These are phyloP conservation scores for Megaustenia siamemsis DNA, from an alignment of 2,888 invertebrate genomes.

Conservation along the genomic window DNA sequence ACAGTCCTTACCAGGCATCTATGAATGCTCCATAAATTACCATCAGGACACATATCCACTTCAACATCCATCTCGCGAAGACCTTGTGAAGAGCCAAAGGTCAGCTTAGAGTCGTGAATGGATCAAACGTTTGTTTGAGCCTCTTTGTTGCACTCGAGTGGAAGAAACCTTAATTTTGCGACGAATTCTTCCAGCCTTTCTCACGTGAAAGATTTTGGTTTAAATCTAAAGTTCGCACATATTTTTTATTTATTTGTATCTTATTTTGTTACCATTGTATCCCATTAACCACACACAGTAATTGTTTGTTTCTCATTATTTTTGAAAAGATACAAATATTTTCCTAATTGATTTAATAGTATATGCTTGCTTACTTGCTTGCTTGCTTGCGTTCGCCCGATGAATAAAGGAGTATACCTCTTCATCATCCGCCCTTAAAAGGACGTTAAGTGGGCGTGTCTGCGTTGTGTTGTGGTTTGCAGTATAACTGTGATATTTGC, in stretches of 20 bases:
- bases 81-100: neutral
- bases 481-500: too few species aligned
- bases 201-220: constrained; percentile 19
- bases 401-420: too few species aligned
- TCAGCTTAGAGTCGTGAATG: constrained; percentile 4
- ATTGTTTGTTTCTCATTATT: neutral
- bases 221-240: neutral
- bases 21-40: constrained; percentile 27
- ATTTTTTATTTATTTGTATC: neutral
- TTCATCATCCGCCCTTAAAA: too few species aligned
- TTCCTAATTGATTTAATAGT: too few species aligned
- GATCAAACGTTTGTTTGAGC: neutral
- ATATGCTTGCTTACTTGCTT: too few species aligned
- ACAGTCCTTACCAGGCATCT: neutral
- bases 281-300: neutral
- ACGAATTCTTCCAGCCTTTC: neutral
- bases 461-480: too few species aligned
- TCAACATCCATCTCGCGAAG: neutral
- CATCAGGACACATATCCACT: constrained; percentile 15
- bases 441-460: too few species aligned
- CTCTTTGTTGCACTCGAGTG: constrained; percentile 6
- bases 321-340: too few species aligned
- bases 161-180: neutral
- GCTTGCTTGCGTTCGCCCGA: too few species aligned
- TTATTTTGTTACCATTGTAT: neutral